Conservation (phyloP, 2,797 vertebrate genomes). For the Mus caroli region DNA sequence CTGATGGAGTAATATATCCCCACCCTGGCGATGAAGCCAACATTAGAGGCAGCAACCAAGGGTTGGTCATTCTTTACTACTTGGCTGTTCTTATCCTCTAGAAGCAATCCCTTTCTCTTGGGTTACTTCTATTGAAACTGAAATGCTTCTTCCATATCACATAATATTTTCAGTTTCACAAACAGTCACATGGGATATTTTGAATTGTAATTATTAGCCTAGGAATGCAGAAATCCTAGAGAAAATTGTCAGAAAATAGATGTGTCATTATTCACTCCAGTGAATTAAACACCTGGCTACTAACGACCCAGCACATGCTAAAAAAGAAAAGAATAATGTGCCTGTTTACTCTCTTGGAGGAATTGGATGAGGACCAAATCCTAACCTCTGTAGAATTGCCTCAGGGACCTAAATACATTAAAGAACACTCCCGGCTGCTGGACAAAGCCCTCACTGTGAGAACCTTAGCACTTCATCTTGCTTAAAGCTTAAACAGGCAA, state of each 20-base stretch:
- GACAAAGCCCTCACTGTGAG: constrained; percentile 30
- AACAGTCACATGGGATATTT: constrained; percentile 39
- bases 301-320: constrained; percentile 22
- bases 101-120: constrained; percentile 12
- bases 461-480: constrained; percentile 52
- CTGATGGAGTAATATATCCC: not conserved
- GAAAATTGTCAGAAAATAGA: constrained; percentile 2
- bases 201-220: constrained; percentile 67
- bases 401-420: constrained; percentile 55
- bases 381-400: constrained; percentile 42
- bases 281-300: constrained; percentile 19
- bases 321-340: constrained; percentile 57
- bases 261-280: not conserved
- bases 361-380: constrained; percentile 52
- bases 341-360: constrained; percentile 30
- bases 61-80: constrained; percentile 8
- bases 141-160: constrained; percentile 19
- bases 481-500: constrained; percentile 46
- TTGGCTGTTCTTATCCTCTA: not conserved
- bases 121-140: constrained; percentile 49
- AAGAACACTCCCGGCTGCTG: constrained; percentile 39
- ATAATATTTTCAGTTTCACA: constrained; percentile 33
- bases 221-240: constrained; percentile 31
- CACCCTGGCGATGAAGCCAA: not conserved
- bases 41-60: constrained; percentile 30